A percentile compares a stretch with the other conserved stretches of the same genome.
Conservation (phyloP, 2,888 invertebrate species). For the Noctua janthe region DNA sequence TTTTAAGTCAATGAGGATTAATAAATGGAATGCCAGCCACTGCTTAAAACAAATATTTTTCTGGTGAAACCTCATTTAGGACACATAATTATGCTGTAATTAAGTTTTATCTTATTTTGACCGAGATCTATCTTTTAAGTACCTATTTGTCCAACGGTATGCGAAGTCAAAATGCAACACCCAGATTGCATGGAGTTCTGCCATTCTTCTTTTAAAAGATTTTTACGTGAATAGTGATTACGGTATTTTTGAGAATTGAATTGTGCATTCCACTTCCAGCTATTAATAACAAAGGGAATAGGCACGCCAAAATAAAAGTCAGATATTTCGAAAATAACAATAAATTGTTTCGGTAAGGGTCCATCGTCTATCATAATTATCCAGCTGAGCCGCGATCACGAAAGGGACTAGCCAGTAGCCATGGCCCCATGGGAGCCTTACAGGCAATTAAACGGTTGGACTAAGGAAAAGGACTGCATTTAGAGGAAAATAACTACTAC, state of each 20-base stretch:
- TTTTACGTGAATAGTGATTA: not conserved
- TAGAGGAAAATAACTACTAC: not conserved
- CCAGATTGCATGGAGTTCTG: not conserved
- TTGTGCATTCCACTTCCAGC: not conserved
- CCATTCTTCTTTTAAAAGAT: not conserved
- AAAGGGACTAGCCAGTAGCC: constrained; percentile 2
- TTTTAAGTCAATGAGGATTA: not conserved
- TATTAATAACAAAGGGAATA: constrained; percentile 4
- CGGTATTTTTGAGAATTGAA: not conserved
- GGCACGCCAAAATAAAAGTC: constrained; percentile 21
- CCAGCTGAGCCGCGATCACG: constrained; percentile 20
- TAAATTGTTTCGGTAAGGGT: constrained; percentile 39
- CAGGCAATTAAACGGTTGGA: constrained; percentile 20
- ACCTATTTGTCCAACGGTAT: not conserved
- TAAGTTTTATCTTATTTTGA: not conserved
- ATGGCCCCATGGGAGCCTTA: constrained; percentile 11
- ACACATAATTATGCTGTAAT: not conserved
- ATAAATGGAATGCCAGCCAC: not conserved
- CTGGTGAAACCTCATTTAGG: not conserved
- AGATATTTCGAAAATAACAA: constrained; percentile 33
- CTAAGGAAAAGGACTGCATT: constrained; percentile 7
- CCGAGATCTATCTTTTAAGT: not conserved
- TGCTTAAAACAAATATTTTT: not conserved
- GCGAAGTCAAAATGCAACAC: not conserved
- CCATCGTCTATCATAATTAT: constrained; percentile 46